phyloP scores from a whole-genome alignment of 2,113 vertebrate species.

The Mellivora capensis region DNA sequence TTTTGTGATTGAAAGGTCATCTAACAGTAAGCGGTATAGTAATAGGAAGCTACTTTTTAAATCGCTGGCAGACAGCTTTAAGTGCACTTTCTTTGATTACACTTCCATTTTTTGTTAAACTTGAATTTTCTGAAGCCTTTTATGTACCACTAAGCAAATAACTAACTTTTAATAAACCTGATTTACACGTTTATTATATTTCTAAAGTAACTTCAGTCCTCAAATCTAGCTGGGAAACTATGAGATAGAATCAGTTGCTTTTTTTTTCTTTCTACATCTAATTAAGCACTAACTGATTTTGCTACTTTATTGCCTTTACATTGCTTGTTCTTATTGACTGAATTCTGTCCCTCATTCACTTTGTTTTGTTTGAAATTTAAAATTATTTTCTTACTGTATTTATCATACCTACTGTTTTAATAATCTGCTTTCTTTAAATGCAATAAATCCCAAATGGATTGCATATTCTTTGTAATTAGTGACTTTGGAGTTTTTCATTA shows the following conservation, averaged over 20 bases:
- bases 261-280: not conserved
- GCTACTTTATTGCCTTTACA: not conserved
- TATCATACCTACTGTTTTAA: constrained; percentile 56
- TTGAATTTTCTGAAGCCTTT: constrained; percentile 83
- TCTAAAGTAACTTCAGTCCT: constrained; percentile 70
- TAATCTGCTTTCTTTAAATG: constrained; percentile 53
- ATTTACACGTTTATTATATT: constrained; percentile 71
- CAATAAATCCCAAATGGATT: constrained; percentile 64
- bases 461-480: constrained; percentile 45
- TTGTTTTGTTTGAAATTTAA: constrained; percentile 57
- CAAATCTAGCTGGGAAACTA: not conserved
- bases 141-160: constrained; percentile 84
- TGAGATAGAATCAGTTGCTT: constrained; percentile 3
- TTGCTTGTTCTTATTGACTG: constrained; percentile 53
- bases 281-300: constrained; percentile 50
- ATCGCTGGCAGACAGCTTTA: constrained; percentile 85
- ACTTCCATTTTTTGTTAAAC: constrained; percentile 83
- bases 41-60: constrained; percentile 66
- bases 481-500: not conserved
- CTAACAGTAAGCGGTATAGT: constrained; percentile 65
- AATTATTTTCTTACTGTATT: constrained; percentile 75
- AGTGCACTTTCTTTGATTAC: constrained; percentile 88
- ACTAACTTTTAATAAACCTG: constrained; percentile 76
- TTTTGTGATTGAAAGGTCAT: constrained; percentile 66
- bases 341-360: constrained; percentile 45